These are phyloP conservation scores for Vombatus ursinus DNA, from an alignment of 2,113 vertebrate species.

Conservation along the genomic window DNA sequence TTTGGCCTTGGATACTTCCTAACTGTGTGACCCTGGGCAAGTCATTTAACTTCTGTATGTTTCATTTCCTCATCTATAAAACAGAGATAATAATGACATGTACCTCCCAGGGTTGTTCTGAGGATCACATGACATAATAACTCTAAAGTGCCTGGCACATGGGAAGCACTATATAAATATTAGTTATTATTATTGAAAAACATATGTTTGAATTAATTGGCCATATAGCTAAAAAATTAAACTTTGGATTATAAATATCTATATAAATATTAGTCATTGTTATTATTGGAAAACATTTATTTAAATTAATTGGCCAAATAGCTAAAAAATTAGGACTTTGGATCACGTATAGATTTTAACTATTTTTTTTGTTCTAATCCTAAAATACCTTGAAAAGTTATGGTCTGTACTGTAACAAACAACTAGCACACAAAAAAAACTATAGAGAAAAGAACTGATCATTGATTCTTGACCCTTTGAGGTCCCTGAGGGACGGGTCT, in stretches of 20 bases:
- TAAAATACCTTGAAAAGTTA: too few species aligned
- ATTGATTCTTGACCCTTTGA: not conserved
- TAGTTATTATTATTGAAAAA: not conserved
- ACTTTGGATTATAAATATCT: not conserved
- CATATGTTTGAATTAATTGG: not conserved
- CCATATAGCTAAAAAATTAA: not conserved
- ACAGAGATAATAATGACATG: not conserved
- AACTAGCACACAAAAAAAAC: not conserved
- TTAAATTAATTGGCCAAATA: not conserved
- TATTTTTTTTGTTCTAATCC: too few species aligned
- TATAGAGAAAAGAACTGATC: not conserved
- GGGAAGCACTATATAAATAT: not conserved
- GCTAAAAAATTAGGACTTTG: not conserved
- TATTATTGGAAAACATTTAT: not conserved
- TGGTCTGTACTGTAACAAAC: not conserved
- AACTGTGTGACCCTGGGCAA: not conserved
- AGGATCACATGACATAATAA: not conserved
- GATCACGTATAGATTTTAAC: not conserved
- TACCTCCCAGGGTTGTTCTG: not conserved
- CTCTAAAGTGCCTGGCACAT: not conserved
- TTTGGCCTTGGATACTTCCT: not conserved
- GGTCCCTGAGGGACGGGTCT: too few species aligned
- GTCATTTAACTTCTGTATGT: not conserved
- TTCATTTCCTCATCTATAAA: not conserved
- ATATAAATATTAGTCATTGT: not conserved